Percentiles rank a stretch among this genome's conserved stretches.
Evolutionary conservation across 2,888 invertebrate species (phyloP).

Genomic region (Conus canariensis): DNA sequence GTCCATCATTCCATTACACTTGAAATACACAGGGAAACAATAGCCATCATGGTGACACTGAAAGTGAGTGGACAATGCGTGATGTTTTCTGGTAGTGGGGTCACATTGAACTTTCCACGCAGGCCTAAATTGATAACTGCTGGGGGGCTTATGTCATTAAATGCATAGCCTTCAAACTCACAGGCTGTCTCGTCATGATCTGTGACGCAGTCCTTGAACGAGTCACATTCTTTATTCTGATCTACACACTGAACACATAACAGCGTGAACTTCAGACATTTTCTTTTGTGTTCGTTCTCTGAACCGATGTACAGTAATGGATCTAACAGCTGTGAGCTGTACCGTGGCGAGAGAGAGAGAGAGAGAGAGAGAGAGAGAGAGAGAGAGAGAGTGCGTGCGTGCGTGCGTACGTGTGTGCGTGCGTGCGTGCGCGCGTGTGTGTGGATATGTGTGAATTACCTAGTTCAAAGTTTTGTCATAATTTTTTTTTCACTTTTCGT

Average conservation of each 20-base stretch:
- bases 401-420: too few species aligned
- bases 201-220: constrained; percentile 62
- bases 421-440: too few species aligned
- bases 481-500: too few species aligned
- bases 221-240: constrained; percentile 50
- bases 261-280: too few species aligned
- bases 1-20: neutral
- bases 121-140: neutral
- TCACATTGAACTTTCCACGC: constrained; percentile 29
- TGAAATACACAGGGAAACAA: neutral
- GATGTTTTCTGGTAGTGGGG: constrained; percentile 4
- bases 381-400: too few species aligned
- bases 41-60: neutral
- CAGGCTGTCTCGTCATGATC: constrained; percentile 61
- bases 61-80: neutral
- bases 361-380: too few species aligned
- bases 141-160: neutral
- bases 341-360: too few species aligned
- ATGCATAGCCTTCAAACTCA: neutral
- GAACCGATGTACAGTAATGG: too few species aligned
- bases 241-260: neutral
- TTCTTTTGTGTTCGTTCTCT: too few species aligned
- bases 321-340: too few species aligned
- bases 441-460: too few species aligned
- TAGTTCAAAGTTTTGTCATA: too few species aligned